phyloP scores from a whole-genome alignment of 2,113 vertebrate genomes.

The Notothenia coriiceps region DNA sequence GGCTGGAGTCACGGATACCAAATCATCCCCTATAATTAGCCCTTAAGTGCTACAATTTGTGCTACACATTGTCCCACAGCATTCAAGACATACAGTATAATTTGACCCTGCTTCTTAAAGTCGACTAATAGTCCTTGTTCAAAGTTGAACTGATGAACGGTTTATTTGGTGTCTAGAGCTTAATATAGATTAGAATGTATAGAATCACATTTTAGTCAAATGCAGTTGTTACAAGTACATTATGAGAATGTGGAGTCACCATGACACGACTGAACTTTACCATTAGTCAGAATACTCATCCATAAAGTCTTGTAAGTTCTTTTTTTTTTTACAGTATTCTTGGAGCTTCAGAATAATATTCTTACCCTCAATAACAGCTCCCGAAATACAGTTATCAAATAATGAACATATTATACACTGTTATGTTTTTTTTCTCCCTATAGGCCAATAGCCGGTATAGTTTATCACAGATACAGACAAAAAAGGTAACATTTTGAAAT shows the following conservation, averaged over 20 bases:
- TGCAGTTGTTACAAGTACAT: neutral
- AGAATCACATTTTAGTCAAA: neutral
- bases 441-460: slow-evolving; percentile 81
- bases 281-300: neutral
- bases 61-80: slow-evolving; percentile 32
- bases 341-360: neutral
- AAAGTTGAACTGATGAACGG: neutral
- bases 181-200: neutral
- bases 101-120: slow-evolving; percentile 16
- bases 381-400: slow-evolving; percentile 2
- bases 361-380: neutral
- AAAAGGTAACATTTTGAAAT: slow-evolving; percentile 74
- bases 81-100: neutral
- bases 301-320: neutral
- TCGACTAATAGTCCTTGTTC: slow-evolving; percentile 19
- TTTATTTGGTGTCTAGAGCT: neutral
- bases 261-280: neutral
- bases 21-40: slow-evolving; percentile 60
- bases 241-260: neutral
- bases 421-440: slow-evolving; percentile 65
- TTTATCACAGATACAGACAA: slow-evolving; percentile 81
- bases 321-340: neutral
- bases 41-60: slow-evolving; percentile 50
- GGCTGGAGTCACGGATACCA: slow-evolving; percentile 53
- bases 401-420: slow-evolving; percentile 29